A percentile compares a stretch with the other conserved stretches of the same genome.
phyloP scores from a whole-genome alignment of 2,888 invertebrate genomes.

The Arge pagana region DNA sequence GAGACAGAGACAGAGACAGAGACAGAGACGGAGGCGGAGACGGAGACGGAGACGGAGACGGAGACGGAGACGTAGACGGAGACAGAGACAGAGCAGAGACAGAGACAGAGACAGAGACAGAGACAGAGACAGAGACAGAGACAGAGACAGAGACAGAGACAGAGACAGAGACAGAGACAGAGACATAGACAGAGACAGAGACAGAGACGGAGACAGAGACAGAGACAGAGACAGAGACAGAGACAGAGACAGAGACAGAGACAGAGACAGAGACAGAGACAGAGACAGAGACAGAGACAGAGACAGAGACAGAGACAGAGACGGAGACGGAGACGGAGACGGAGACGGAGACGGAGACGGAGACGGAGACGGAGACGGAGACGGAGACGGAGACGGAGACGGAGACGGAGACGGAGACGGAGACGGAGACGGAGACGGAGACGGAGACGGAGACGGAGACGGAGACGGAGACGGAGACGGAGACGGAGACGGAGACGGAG shows the following conservation, averaged over 20 bases:
- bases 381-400: neutral
- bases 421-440: neutral
- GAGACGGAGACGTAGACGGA: neutral
- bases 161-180: neutral
- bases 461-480: neutral
- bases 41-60: neutral
- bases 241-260: constrained; percentile 7
- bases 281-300: constrained; percentile 6
- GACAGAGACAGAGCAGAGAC: too few relatives aligned
- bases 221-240: neutral
- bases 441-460: neutral
- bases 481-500: neutral
- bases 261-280: constrained; percentile 6
- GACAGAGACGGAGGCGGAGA: too few relatives aligned
- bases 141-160: neutral
- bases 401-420: neutral
- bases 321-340: neutral
- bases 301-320: neutral
- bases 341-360: neutral
- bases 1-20: neutral
- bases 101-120: neutral
- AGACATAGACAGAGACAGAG: too few relatives aligned
- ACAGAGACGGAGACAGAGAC: too few relatives aligned
- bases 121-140: neutral
- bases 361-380: neutral